phyloP scores from a whole-genome alignment of 92 coral and sea anemone species.

The Actinostola sp. region DNA sequence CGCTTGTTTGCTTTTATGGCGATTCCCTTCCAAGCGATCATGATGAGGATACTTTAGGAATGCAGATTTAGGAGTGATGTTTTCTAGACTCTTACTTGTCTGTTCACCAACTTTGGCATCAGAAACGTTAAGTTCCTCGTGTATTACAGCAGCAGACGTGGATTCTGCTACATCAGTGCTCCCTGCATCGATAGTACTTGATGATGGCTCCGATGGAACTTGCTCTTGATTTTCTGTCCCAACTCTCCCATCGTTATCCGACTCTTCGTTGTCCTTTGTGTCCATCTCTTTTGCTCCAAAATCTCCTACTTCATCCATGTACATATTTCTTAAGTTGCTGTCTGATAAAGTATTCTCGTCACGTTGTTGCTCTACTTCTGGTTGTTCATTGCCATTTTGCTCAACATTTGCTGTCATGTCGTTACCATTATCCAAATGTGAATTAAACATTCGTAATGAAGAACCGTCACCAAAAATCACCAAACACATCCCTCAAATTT shows the following conservation, averaged over 20 bases:
- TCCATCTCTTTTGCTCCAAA: background rate
- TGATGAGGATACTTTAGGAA: background rate
- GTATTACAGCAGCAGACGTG: slow-evolving; percentile 6
- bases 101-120: too few relatives aligned
- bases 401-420: slow-evolving; percentile 28
- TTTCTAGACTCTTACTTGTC: background rate
- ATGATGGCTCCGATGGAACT: background rate
- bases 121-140: slow-evolving; percentile 13
- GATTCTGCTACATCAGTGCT: too few relatives aligned
- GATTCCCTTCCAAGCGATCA: background rate
- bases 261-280: background rate
- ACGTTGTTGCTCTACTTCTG: background rate
- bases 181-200: background rate
- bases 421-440: slow-evolving; percentile 28
- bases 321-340: background rate
- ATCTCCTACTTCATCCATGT: background rate
- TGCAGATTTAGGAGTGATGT: slow-evolving; percentile 7
- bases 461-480: slow-evolving; percentile 10
- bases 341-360: background rate
- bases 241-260: background rate
- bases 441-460: slow-evolving; percentile 18
- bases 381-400: slow-evolving; percentile 9
- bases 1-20: background rate
- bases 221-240: background rate
- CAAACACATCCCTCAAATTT: slow-evolving; percentile 21